Percentiles rank a stretch among this genome's conserved stretches.
phyloP scores from a whole-genome alignment of 1,140 invertebrate species.

The Drosophila auraria region DNA sequence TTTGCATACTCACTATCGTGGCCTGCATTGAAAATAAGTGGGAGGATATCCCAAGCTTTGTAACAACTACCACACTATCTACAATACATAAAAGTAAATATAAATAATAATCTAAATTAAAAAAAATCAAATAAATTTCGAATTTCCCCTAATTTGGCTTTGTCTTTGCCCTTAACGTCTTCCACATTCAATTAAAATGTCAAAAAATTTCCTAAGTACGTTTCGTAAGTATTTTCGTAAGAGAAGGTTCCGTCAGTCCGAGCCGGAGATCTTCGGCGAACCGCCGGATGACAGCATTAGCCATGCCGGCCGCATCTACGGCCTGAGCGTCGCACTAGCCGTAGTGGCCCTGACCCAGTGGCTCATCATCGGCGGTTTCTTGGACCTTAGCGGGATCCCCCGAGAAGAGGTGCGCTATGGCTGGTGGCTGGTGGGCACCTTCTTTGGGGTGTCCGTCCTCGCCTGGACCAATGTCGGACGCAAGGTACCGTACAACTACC shows the following conservation, averaged over 20 bases:
- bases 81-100: too few species aligned
- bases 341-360: conserved; percentile 47
- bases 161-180: background rate
- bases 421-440: conserved; percentile 54
- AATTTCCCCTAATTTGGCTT: background rate
- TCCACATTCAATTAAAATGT: background rate
- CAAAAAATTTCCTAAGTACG: background rate
- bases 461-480: conserved; percentile 58
- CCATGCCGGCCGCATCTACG: conserved; percentile 51
- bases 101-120: too few species aligned
- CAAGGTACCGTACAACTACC: conserved; percentile 49
- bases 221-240: too few species aligned
- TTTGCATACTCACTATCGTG: too few species aligned
- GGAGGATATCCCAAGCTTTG: too few species aligned
- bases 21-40: too few species aligned
- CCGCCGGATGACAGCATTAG: conserved; percentile 11
- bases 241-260: background rate
- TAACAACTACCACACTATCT: too few species aligned
- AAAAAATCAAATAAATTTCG: too few species aligned
- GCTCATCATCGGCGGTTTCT: conserved; percentile 9
- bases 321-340: conserved; percentile 24
- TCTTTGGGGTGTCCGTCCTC: conserved; percentile 47
- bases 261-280: conserved; percentile 34
- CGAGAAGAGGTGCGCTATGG: conserved; percentile 33
- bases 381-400: background rate